Evolutionary conservation across 1,140 invertebrate genomes (phyloP), one percentile per base, ranked within the genome.

Genomic region (Lepidurus apus): DNA sequence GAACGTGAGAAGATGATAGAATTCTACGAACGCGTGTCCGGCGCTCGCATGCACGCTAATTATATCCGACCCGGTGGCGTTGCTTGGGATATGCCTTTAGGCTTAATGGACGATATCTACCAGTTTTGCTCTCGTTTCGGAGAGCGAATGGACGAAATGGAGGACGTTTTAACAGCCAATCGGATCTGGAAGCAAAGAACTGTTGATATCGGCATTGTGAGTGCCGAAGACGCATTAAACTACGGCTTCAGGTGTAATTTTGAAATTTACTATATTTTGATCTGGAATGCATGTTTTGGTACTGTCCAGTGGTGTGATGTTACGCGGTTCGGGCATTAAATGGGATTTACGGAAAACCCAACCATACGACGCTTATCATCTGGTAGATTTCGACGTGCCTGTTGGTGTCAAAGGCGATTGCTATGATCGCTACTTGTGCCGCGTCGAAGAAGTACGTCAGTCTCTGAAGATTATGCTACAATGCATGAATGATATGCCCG

Each of bases 241-340:
- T 93, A 91, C 84, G 97, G 97, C 0, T 98, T 95, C 85, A 93
- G 91, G 89, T 91, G 83, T n/a, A 65, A n/a, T n/a, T n/a, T n/a
- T n/a, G n/a, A n/a, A n/a, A n/a, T n/a, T n/a, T n/a, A n/a, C n/a
- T n/a, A n/a, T n/a, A n/a, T n/a, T n/a, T n/a, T n/a, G n/a, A n/a
- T n/a, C n/a, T n/a, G n/a, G n/a, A n/a, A n/a, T n/a, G n/a, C n/a
- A n/a, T n/a, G n/a, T n/a, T n/a, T n/a, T n/a, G n/a, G n/a, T n/a
- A n/a, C n/a, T n/a, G n/a, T n/a, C n/a, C n/a, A n/a, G n/a, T n/a
- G 97, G 97, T 73, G 95, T 98, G 1, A 98, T 98, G 96, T 85
- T 98, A 8, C 88, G 96, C 73, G 96, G 95, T 1, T 97, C 95
- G 9, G 98, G 98, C 45, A 98, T 98, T 81, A 97, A 98, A 85